Conservation (phyloP, 2,888 invertebrate species). For the Platycnemis pennipes region DNA sequence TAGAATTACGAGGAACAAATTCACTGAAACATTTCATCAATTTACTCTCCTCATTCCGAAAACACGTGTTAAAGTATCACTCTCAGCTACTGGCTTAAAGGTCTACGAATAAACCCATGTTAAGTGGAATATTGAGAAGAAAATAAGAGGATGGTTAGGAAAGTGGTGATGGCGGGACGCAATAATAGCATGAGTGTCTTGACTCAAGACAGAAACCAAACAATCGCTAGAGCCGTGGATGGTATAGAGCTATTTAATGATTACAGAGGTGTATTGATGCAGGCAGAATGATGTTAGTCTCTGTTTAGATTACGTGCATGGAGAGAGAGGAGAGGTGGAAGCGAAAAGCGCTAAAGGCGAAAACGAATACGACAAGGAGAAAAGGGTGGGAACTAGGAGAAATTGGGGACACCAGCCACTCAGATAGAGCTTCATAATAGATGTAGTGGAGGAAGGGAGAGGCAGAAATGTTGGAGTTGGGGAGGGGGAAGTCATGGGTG, state of each 20-base stretch:
- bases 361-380: neutral
- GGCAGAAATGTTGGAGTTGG: neutral
- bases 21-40: neutral
- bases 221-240: neutral
- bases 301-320: conserved; percentile 40
- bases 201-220: neutral
- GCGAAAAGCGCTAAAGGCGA: neutral
- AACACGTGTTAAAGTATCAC: neutral
- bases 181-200: neutral
- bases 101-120: neutral
- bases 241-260: conserved; percentile 48
- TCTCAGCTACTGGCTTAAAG: neutral
- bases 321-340: neutral
- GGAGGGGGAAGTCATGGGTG: conserved; percentile 20
- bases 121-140: neutral
- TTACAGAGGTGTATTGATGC: conserved; percentile 53
- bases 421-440: conserved; percentile 55
- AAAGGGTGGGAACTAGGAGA: neutral
- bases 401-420: conserved; percentile 29
- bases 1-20: neutral
- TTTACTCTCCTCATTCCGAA: neutral
- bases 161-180: neutral
- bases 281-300: conserved; percentile 57
- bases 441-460: neutral
- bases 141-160: neutral